phyloP scores from a whole-genome alignment of 2,113 vertebrate genomes.

The Mirounga angustirostris region DNA sequence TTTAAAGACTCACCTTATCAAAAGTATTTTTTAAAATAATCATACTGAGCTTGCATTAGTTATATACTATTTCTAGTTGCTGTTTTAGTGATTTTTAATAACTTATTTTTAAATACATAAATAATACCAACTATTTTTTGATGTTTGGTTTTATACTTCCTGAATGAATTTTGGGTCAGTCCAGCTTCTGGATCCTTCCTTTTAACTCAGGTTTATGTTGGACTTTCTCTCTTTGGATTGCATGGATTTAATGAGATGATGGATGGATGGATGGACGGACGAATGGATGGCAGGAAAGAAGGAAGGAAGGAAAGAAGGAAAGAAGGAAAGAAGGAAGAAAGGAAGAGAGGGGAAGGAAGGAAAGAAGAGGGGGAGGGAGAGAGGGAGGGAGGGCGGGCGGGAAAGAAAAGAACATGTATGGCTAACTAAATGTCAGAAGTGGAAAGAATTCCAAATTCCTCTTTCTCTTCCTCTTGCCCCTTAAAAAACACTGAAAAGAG shows the following conservation, averaged over 20 bases:
- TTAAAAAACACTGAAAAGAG: background rate
- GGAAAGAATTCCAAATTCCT: background rate
- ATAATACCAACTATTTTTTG: background rate
- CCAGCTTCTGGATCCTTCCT: background rate
- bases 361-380: background rate
- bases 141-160: background rate
- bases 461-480: background rate
- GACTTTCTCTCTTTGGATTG: background rate
- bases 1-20: background rate
- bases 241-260: background rate
- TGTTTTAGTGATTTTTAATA: background rate
- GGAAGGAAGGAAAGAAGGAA: too few relatives aligned
- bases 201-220: background rate
- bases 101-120: background rate
- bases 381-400: background rate
- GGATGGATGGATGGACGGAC: rapidly evolving
- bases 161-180: background rate
- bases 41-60: background rate
- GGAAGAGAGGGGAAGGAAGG: rapidly evolving
- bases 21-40: background rate
- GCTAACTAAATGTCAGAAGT: background rate
- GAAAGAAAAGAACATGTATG: background rate
- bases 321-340: too few relatives aligned
- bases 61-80: background rate
- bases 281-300: too few relatives aligned